Percentiles rank a stretch among this genome's conserved stretches.
These are phyloP conservation scores for Hormaphis cornu DNA, from an alignment of 1,140 invertebrate species.

Conservation along the genomic window DNA sequence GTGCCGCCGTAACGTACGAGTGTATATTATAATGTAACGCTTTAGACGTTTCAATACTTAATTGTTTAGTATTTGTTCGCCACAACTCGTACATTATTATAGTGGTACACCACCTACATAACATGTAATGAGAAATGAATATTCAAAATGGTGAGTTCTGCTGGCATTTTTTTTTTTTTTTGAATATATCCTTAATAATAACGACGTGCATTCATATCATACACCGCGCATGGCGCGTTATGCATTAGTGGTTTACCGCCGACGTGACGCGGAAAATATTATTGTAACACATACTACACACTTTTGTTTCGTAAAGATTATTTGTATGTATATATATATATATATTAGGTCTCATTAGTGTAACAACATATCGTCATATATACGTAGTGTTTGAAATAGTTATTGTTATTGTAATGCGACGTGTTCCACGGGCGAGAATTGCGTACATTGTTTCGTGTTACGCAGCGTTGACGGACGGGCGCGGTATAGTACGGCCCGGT, in stretches of 20 bases:
- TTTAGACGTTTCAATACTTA: conserved; percentile 24
- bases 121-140: conserved; percentile 22
- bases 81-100: neutral
- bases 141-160: conserved; percentile 6
- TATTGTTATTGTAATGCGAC: too few relatives aligned
- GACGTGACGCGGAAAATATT: conserved; percentile 15
- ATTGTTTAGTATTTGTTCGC: conserved; percentile 21
- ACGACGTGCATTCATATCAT: neutral
- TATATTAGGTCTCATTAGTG: conserved; percentile 25
- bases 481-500: too few relatives aligned
- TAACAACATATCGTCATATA: neutral
- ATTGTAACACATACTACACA: too few relatives aligned
- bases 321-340: too few relatives aligned
- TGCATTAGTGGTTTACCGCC: conserved; percentile 2
- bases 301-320: conserved; percentile 23
- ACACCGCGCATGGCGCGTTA: too few relatives aligned
- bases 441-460: neutral
- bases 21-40: neutral
- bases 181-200: conserved; percentile 28
- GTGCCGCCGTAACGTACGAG: too few relatives aligned
- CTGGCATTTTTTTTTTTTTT: conserved; percentile 3
- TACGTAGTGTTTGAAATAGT: too few relatives aligned
- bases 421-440: neutral
- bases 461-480: too few relatives aligned
- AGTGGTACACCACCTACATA: too few relatives aligned